Conservation (phyloP, 2,797 vertebrate species). For the Arremon brunneinucha region DNA sequence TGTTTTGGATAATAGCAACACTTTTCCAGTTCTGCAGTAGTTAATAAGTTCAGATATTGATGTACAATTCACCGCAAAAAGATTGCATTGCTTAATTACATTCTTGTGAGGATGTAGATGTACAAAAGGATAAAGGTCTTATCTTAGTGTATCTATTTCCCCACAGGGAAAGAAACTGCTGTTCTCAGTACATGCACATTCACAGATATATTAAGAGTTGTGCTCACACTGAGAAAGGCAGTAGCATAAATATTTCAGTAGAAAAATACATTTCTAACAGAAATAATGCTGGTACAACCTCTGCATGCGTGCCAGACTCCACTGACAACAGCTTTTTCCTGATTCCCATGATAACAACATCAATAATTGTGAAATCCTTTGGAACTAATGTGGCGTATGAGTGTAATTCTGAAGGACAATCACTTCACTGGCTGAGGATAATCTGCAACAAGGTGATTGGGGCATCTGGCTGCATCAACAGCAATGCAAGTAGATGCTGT, state of each 20-base stretch:
- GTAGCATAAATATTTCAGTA: not conserved
- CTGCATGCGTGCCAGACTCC: not conserved
- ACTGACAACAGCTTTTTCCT: not conserved
- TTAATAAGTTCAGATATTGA: not conserved
- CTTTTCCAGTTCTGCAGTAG: not conserved
- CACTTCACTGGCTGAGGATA: not conserved
- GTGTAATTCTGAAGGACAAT: conserved; percentile 18
- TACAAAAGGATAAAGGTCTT: not conserved
- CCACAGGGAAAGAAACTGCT: not conserved
- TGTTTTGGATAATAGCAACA: not conserved
- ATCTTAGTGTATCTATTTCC: not conserved
- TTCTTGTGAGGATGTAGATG: not conserved
- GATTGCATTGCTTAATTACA: not conserved
- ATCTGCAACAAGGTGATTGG: not conserved
- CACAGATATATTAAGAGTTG: not conserved
- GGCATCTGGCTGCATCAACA: not conserved
- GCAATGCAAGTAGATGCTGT: not conserved
- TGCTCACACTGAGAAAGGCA: not conserved
- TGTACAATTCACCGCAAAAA: not conserved
- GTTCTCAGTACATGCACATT: not conserved
- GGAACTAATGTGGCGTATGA: conserved; percentile 22
- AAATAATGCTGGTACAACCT: not conserved
- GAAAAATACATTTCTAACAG: not conserved
- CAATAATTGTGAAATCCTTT: not conserved
- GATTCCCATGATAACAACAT: not conserved